Conservation (phyloP, 2,888 invertebrate genomes). For the Drosophila diplacantha region DNA sequence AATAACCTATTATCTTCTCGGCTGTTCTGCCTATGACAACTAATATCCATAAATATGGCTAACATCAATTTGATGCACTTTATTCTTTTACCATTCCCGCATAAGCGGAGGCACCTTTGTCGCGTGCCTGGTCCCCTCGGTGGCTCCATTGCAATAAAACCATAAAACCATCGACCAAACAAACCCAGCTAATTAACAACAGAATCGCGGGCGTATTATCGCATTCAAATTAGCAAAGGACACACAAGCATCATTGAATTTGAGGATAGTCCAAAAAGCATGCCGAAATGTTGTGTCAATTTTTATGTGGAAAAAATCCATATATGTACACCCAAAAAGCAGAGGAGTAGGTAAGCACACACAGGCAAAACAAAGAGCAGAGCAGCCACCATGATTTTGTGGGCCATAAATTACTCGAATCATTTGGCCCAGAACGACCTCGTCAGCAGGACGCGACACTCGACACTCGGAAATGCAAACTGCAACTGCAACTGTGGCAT, state of each 20-base stretch:
- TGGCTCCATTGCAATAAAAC: conserved; percentile 23
- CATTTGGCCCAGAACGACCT: conserved; percentile 76
- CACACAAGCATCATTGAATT: conserved; percentile 25
- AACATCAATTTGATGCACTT: conserved; percentile 12
- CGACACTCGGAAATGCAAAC: conserved; percentile 38
- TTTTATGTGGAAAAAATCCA: conserved; percentile 35
- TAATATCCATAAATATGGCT: conserved; percentile 7
- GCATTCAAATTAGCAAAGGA: conserved; percentile 61
- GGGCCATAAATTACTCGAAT: conserved; percentile 73
- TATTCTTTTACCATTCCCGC: conserved; percentile 29
- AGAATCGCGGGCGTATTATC: conserved; percentile 66
- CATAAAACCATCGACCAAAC: conserved; percentile 56
- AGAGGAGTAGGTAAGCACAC: conserved; percentile 27
- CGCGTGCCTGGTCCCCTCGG: conserved; percentile 47
- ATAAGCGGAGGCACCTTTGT: conserved; percentile 40
- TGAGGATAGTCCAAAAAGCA: conserved; percentile 11
- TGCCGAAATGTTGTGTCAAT: conserved; percentile 26
- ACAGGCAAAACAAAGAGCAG: conserved; percentile 15
- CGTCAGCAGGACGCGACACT: conserved; percentile 24
- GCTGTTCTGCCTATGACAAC: neutral
- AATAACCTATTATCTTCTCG: neutral
- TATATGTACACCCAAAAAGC: conserved; percentile 28
- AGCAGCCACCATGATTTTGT: conserved; percentile 50
- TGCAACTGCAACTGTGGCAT: conserved; percentile 26
- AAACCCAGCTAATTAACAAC: conserved; percentile 64